Conservation (phyloP, 2,888 invertebrate species). For the Acanthosepion lycidas region DNA sequence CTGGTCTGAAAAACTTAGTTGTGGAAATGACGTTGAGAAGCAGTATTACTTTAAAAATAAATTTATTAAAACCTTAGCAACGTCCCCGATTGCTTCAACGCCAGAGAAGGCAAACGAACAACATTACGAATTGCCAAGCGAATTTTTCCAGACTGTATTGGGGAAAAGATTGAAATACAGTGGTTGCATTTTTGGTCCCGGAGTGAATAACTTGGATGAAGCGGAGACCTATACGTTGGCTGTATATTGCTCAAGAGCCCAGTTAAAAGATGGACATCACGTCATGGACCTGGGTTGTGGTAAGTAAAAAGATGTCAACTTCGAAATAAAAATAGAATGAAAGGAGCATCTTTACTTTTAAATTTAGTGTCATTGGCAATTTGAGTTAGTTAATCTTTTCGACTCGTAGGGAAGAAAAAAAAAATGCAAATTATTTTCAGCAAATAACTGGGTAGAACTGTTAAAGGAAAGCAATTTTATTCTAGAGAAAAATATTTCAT, state of each 20-base stretch:
- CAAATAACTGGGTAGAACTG: no score
- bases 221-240: slow-evolving; percentile 64
- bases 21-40: slow-evolving; percentile 66
- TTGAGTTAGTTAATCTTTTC: no score
- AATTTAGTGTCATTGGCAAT: no score
- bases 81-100: slow-evolving; percentile 65
- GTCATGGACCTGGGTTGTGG: slow-evolving; percentile 57
- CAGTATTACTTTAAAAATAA: slow-evolving; percentile 66
- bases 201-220: slow-evolving; percentile 62
- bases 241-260: slow-evolving; percentile 63
- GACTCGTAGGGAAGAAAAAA: no score
- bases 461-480: no score
- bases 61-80: slow-evolving; percentile 61
- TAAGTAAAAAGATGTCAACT: not conserved
- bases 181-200: slow-evolving; percentile 63
- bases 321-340: not conserved
- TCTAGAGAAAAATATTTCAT: no score
- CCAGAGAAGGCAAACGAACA: slow-evolving; percentile 70
- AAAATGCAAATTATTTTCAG: no score
- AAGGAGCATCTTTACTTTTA: no score
- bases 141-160: slow-evolving; percentile 65
- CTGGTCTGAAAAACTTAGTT: slow-evolving; percentile 66
- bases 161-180: slow-evolving; percentile 68
- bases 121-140: slow-evolving; percentile 71
- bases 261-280: slow-evolving; percentile 65